Evolutionary conservation across 2,888 invertebrate genomes (phyloP), one percentile per base, ranked within the genome.

Genomic region (Scotopteryx bipunctaria): DNA sequence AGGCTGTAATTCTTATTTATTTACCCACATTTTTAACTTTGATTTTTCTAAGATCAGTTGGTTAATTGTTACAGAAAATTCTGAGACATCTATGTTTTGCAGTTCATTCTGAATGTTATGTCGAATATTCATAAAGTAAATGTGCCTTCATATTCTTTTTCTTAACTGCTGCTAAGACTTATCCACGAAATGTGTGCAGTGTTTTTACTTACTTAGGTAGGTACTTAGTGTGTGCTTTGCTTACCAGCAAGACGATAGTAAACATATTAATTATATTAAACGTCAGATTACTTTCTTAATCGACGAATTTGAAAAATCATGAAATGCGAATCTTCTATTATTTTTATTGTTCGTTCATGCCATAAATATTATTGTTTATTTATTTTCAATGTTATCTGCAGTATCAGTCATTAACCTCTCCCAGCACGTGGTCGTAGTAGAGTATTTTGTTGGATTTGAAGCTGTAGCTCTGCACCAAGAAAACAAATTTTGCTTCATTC

Each of bases 391-490:
- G 79, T 78, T 86, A 84, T 86, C 85, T 78, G 71, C 72, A 64
- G 71, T 88, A 89, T 89, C 88, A 86, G 90, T 77, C 88, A 77
- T 86, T 86, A 81, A 88, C 88, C 89, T 81, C 69, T 48, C 59
- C 29, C 66, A 82, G 82, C 89, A 90, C 90, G 90, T 90, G 89
- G 77, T 66, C 69, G 82, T 87, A 81, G 82, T 83, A 81, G 81
- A 80, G 85, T 87, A 86, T 86, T 85, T 83, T 83, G 83, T 86
- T 83, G 76, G 82, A 78, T 89, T 90, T 89, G 86, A 88, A 86
- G 90, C 86, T 88, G 89, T 88, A 90, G 90, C 88, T 89, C 84
- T 84, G 84, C 74, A 80, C 64, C 83, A 80, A 86, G 83, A 80
- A 83, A 80, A 85, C 83, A 86, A 87, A 86, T 74, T 87, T 83